Evolutionary conservation across 2,113 vertebrate species (phyloP).

Genomic region (Solea senegalensis): DNA sequence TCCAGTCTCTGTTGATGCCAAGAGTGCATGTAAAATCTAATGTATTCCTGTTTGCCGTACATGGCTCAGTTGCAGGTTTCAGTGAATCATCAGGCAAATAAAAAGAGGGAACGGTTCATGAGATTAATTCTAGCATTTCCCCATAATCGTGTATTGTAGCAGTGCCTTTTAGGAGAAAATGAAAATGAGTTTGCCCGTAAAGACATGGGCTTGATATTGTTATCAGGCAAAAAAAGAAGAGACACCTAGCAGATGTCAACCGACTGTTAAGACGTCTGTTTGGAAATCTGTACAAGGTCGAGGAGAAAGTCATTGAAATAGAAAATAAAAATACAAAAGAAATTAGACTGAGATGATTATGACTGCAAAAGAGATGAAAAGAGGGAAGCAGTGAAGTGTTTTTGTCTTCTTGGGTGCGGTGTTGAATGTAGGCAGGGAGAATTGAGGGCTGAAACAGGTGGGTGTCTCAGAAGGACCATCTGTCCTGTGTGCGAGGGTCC

Average conservation of each 20-base stretch:
- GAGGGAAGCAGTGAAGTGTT: conserved; percentile 42
- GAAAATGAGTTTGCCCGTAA: conserved; percentile 20
- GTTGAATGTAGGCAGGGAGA: conserved; percentile 45
- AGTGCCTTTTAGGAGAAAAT: conserved; percentile 57
- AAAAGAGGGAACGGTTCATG: conserved; percentile 15
- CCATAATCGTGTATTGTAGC: conserved; percentile 50
- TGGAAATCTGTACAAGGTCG: conserved; percentile 29
- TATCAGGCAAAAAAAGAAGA: conserved; percentile 17
- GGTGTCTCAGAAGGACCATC: conserved; percentile 92
- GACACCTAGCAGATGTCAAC: conserved; percentile 24
- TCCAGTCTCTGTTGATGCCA: conserved; percentile 27
- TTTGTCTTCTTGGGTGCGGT: conserved; percentile 32
- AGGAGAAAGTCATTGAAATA: conserved; percentile 66
- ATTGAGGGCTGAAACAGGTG: conserved; percentile 30
- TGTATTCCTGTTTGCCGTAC: conserved; percentile 21
- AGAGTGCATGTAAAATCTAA: conserved; percentile 10
- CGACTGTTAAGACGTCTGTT: conserved; percentile 53
- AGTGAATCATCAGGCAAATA: conserved; percentile 14
- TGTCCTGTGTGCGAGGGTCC: conserved; percentile 87
- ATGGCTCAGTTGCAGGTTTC: conserved; percentile 61
- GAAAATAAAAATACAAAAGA: conserved; percentile 48
- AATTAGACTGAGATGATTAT: conserved; percentile 57
- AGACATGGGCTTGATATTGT: conserved; percentile 35
- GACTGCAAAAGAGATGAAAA: conserved; percentile 50
- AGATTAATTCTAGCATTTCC: conserved; percentile 51